Evolutionary conservation across 1,140 invertebrate species (phyloP).

Genomic region (Trichonephila clavipes): DNA sequence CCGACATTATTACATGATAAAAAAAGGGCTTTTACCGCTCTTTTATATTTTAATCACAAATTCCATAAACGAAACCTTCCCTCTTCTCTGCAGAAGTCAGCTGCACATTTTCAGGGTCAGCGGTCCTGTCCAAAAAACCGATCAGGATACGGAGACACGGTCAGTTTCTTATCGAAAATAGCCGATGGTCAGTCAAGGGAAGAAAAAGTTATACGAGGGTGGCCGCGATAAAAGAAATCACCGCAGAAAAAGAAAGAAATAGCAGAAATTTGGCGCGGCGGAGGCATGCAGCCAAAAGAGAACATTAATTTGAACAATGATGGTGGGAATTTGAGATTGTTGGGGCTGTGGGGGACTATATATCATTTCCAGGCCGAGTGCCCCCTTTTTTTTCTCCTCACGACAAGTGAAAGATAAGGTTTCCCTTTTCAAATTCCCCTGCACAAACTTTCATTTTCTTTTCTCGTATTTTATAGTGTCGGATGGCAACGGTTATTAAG

Average conservation of each 20-base stretch:
- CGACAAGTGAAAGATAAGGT: slow-evolving; percentile 28
- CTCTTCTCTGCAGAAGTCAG: not conserved
- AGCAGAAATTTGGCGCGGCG: slow-evolving; percentile 17
- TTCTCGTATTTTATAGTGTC: slow-evolving; percentile 70
- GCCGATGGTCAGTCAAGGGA: slow-evolving; percentile 72
- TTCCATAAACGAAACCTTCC: not conserved
- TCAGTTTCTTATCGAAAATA: slow-evolving; percentile 76
- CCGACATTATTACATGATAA: too few relatives aligned
- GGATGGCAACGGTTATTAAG: slow-evolving; percentile 68
- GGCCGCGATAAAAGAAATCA: slow-evolving; percentile 22
- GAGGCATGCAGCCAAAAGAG: slow-evolving; percentile 59
- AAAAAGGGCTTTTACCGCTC: too few relatives aligned
- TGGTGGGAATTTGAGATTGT: slow-evolving; percentile 75
- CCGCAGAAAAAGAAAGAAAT: not conserved
- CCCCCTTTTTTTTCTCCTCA: not conserved
- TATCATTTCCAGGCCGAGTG: slow-evolving; percentile 67
- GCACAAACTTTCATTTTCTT: slow-evolving; percentile 34
- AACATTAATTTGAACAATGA: slow-evolving; percentile 76
- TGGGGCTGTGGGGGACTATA: slow-evolving; percentile 67
- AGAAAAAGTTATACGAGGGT: slow-evolving; percentile 56
- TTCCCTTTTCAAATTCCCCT: slow-evolving; percentile 70
- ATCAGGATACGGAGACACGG: slow-evolving; percentile 25
- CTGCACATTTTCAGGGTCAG: slow-evolving; percentile 39
- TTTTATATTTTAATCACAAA: not conserved
- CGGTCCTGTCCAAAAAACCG: not conserved